phyloP scores from a whole-genome alignment of 2,888 invertebrate species.

The Adela reaumurella region DNA sequence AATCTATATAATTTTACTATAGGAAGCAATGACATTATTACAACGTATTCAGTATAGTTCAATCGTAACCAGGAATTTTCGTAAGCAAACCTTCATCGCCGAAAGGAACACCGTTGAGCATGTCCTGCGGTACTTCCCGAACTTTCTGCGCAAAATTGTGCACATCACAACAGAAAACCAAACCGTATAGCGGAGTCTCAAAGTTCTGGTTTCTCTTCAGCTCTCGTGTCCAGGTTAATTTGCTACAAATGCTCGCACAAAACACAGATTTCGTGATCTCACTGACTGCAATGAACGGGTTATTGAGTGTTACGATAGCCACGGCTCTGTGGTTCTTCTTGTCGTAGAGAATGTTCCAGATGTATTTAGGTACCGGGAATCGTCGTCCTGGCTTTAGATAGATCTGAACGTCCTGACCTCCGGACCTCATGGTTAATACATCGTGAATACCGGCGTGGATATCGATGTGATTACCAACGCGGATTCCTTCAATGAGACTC shows the following conservation, averaged over 20 bases:
- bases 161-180: slow-evolving; percentile 37
- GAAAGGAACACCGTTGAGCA: slow-evolving; percentile 16
- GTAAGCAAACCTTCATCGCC: slow-evolving; percentile 27
- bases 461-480: slow-evolving; percentile 10
- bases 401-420: slow-evolving; percentile 8
- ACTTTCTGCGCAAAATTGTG: slow-evolving; percentile 23
- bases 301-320: slow-evolving; percentile 35
- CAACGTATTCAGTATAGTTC: too few relatives aligned
- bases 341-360: slow-evolving; percentile 36
- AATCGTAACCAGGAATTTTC: slow-evolving; percentile 15
- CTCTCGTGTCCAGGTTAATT: slow-evolving; percentile 27
- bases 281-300: slow-evolving; percentile 42
- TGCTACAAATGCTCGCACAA: slow-evolving; percentile 36
- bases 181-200: slow-evolving; percentile 34
- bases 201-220: slow-evolving; percentile 26
- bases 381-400: slow-evolving; percentile 18
- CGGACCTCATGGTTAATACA: slow-evolving; percentile 17
- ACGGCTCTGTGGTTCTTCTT: slow-evolving; percentile 15
- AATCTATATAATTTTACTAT: too few relatives aligned
- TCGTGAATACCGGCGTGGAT: slow-evolving; percentile 22
- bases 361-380: slow-evolving; percentile 37
- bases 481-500: not conserved
- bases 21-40: too few relatives aligned
- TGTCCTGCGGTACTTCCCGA: slow-evolving; percentile 21
- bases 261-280: slow-evolving; percentile 35